A percentile compares a stretch with the other conserved stretches of the same genome.
Evolutionary conservation across 92 coral and sea anemone genomes (phyloP).

Genomic region (Epizoanthus scotinus): DNA sequence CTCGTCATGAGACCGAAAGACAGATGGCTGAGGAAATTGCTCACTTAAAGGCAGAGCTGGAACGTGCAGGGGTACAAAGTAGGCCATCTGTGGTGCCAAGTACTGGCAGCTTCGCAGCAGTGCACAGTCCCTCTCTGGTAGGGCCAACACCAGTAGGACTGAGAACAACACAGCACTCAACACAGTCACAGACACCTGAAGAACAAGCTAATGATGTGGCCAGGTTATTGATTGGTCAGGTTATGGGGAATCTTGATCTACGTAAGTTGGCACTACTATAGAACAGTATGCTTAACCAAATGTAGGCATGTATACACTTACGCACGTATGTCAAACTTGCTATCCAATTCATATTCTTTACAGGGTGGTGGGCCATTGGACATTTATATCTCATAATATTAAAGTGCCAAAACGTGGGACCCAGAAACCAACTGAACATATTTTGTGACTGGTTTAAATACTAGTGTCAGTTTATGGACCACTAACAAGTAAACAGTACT

Average conservation of each 20-base stretch:
- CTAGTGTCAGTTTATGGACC: too few species aligned
- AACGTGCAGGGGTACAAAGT: slow-evolving; percentile 27
- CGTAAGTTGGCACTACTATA: slow-evolving; percentile 37
- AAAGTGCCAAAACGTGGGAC: too few species aligned
- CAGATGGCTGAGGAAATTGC: slow-evolving; percentile 63
- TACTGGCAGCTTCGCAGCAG: neutral
- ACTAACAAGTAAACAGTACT: too few species aligned
- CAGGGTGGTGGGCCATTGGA: too few species aligned
- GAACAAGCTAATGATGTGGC: slow-evolving; percentile 40
- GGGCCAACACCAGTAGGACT: slow-evolving; percentile 39
- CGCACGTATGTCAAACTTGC: too few species aligned
- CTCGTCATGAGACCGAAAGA: slow-evolving; percentile 53
- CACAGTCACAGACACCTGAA: slow-evolving; percentile 30
- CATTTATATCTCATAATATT: too few species aligned
- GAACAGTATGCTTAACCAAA: too few species aligned
- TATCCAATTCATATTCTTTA: too few species aligned
- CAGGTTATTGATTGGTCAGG: slow-evolving; percentile 50
- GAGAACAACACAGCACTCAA: slow-evolving; percentile 30
- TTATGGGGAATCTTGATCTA: slow-evolving; percentile 47
- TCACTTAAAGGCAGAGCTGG: slow-evolving; percentile 57
- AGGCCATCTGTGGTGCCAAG: neutral
- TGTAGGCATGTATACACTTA: too few species aligned
- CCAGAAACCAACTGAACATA: too few species aligned
- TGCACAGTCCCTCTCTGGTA: slow-evolving; percentile 37
- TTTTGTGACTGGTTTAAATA: too few species aligned